Evolutionary conservation across 2,888 invertebrate genomes (phyloP), one percentile per base, ranked within the genome.

Genomic region (Lasioglossum pauxillum): DNA sequence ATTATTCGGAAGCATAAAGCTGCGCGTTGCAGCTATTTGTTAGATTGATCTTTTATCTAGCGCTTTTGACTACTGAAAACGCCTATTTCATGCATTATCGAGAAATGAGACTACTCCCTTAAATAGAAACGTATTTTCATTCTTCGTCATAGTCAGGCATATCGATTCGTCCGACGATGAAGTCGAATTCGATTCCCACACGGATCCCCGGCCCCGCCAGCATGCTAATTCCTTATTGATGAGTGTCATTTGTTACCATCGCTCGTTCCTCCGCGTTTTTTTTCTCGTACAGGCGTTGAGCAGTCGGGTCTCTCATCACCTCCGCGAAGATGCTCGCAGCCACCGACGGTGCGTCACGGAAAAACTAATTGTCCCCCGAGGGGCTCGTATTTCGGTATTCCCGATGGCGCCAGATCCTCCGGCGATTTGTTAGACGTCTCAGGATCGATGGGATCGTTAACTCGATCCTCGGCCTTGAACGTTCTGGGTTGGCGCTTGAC

Each of bases 181-280:
- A 72, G 75, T 75, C 44, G 75, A 49, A 74, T 79, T 82, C 74
- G 75, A 83, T 77, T 85, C 81, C 78, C 83, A 86, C 79, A 69
- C 71, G 71, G 64, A 77, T 75, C 60, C 82, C 71, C 53, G 69
- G 78, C 71, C 79, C 80, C 76, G 85, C 74, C 67, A 91, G 90
- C 90, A 93, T 92, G 91, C 90, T 93, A 93, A 93, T 93, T 93
- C 89, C 84, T 91, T 92, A 93, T 93, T 93, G 93, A 93, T 93
- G 93, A 92, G 89, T 91, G 92, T 92, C 93, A 93, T 93, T 93
- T 93, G 91, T 93, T 92, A 93, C 91, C 90, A 93, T 93, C 93
- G 92, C 82, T 83, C 84, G 81, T 82, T 77, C 35, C 78, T 57
- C 79, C 60, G 60, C 5, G 41, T 46, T 64, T 76, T 75, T 60